Evolutionary conservation across 2,888 invertebrate genomes (phyloP).

Genomic region (Bruchidius siliquastri): DNA sequence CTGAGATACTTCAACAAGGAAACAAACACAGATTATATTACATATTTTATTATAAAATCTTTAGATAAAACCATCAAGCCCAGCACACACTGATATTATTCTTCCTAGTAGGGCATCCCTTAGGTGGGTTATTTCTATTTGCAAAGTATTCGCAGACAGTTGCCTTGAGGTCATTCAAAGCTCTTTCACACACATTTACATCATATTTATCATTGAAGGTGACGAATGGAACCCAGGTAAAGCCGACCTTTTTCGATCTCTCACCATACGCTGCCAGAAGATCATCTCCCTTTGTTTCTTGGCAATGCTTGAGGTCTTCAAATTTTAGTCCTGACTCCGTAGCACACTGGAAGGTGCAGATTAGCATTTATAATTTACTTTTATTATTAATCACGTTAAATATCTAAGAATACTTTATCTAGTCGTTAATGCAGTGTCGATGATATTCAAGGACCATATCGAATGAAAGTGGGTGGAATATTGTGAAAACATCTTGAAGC

Average conservation of each 20-base stretch:
- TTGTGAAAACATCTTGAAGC: no score
- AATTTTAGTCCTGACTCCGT: neutral
- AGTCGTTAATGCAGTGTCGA: no score
- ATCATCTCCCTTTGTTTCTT: slow-evolving; percentile 4
- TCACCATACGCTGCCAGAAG: slow-evolving; percentile 4
- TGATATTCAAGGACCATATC: no score
- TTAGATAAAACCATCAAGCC: no score
- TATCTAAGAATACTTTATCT: neutral
- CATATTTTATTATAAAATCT: no score
- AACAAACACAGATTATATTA: no score
- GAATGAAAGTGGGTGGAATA: no score
- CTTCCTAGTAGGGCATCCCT: no score
- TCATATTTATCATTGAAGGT: slow-evolving; percentile 5
- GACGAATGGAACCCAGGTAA: slow-evolving; percentile 5
- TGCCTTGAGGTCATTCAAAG: neutral
- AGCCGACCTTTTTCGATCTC: neutral
- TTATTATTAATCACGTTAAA: neutral
- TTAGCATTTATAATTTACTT: neutral
- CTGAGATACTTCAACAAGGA: no score
- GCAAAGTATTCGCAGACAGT: neutral
- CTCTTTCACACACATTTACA: neutral
- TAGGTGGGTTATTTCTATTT: no score
- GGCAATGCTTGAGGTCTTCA: slow-evolving; percentile 1
- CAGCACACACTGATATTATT: no score
- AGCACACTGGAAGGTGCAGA: slow-evolving; percentile 5